Percentiles rank a stretch among this genome's conserved stretches.
phyloP scores from a whole-genome alignment of 1,140 invertebrate species.

The Acromyrmex echinatior region DNA sequence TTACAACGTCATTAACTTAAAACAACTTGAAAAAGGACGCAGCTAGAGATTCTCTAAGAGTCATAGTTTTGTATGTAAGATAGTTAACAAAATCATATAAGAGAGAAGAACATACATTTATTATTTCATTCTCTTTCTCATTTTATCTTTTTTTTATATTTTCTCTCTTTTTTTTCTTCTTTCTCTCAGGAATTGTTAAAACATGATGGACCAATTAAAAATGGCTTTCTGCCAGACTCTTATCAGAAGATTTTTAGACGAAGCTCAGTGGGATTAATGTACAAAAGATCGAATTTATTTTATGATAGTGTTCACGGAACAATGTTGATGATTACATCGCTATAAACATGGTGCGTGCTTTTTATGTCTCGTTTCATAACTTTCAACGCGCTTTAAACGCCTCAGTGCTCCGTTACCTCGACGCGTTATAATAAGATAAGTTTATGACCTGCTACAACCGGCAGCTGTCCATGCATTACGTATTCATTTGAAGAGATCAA shows the following conservation, averaged over 20 bases:
- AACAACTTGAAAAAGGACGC: neutral
- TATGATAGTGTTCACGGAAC: slow-evolving; percentile 1
- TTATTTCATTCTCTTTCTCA: too few species aligned
- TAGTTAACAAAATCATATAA: too few species aligned
- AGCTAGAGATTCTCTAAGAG: too few species aligned
- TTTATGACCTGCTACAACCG: slow-evolving; percentile 38
- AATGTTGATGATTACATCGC: slow-evolving; percentile 8
- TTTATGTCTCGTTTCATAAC: slow-evolving; percentile 49
- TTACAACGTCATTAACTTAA: neutral
- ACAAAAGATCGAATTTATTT: slow-evolving; percentile 3
- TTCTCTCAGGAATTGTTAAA: too few species aligned
- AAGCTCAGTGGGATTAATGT: neutral
- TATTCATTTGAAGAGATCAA: slow-evolving; percentile 27
- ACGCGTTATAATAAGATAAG: slow-evolving; percentile 10
- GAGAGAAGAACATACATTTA: too few species aligned
- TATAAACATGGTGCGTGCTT: slow-evolving; percentile 10
- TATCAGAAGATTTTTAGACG: too few species aligned
- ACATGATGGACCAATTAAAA: too few species aligned
- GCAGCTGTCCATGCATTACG: slow-evolving; percentile 6
- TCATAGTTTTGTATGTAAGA: too few species aligned
- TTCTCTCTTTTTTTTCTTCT: too few species aligned
- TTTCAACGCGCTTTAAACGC: slow-evolving; percentile 38
- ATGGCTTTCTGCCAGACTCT: too few species aligned
- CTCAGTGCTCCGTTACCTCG: slow-evolving; percentile 10
- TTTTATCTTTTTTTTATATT: too few species aligned